Base-by-base conservation (phyloP, 2,888 invertebrate species). In the Philhelius pedissequus region DNA sequence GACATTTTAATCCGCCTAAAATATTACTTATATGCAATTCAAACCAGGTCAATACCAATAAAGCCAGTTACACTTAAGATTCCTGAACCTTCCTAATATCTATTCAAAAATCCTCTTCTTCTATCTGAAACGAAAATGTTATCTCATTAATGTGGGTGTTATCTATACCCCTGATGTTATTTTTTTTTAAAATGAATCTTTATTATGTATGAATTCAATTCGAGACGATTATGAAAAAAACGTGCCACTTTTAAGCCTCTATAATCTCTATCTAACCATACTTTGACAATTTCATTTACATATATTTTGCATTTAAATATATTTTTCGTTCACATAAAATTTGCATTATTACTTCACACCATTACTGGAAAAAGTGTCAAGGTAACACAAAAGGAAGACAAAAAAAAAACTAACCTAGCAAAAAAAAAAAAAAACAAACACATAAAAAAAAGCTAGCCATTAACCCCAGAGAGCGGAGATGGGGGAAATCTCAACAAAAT, bases 321-420 rank as follows among this genome's bases (percentile, higher is more conserved):
- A 27, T 71, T 40, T 22, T 52, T 73, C 64, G 27, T 68, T 62
- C 48, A 64, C 48, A 79, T 66, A 27, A 75, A 84, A 79, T 79
- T 79, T 62, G 79, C 70, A 75, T 79, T 84, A 84, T 84, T 79
- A 84, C 80, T 71, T 79, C 84, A 84, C 79, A 66, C 75, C 32
- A 75, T 70, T 69, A 40, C 8, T 70, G 54, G 50, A 50, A 82
- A 79, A 84, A 84, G 84, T 84, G 84, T 80, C 84, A 84, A 80
- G 84, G 80, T 76, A 71, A 62, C 52, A 84, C 71, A 80, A 62
- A 70, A 73, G 50, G 43, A 70, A 74, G 40, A 74, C 45, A 83
- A 68, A 52, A 50, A 64, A 66, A 60, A 69, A 43, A 43, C 35
- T 4, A 52, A 68, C 45, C 38, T 40, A 69, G 20, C 58, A 43